These are phyloP conservation scores for Heterocephalus glaber DNA, from an alignment of 2,113 vertebrate genomes.

Conservation along the genomic window DNA sequence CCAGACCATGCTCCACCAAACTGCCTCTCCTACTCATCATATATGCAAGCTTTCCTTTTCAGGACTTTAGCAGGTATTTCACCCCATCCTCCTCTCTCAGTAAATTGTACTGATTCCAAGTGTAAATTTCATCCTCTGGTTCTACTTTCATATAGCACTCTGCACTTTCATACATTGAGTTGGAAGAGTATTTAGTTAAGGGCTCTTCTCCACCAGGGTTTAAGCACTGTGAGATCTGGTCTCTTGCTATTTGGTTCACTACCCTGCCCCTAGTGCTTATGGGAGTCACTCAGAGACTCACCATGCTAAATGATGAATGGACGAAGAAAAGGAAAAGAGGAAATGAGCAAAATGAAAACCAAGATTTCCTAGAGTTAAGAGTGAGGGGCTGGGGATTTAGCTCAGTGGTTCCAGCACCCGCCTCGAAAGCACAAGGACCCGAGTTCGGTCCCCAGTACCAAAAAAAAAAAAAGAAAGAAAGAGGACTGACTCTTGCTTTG, in stretches of 20 bases:
- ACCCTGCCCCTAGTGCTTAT: not conserved
- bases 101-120: not conserved
- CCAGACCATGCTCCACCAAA: not conserved
- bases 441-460: no score
- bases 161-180: not conserved
- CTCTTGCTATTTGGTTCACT: not conserved
- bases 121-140: not conserved
- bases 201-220: not conserved
- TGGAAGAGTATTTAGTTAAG: not conserved
- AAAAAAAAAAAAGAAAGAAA: no score
- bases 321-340: not conserved
- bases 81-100: not conserved
- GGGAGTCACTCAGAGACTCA: not conserved
- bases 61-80: not conserved
- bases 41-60: not conserved
- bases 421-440: no score
- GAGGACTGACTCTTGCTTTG: not conserved
- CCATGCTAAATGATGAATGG: not conserved
- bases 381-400: no score
- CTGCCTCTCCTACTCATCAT: not conserved
- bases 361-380: slow-evolving; percentile 13
- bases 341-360: slow-evolving; percentile 31
- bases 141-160: not conserved
- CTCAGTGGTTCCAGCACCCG: no score
- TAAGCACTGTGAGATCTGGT: not conserved